Conservation (phyloP, 1,140 invertebrate genomes). For the Drosophila elegans region DNA sequence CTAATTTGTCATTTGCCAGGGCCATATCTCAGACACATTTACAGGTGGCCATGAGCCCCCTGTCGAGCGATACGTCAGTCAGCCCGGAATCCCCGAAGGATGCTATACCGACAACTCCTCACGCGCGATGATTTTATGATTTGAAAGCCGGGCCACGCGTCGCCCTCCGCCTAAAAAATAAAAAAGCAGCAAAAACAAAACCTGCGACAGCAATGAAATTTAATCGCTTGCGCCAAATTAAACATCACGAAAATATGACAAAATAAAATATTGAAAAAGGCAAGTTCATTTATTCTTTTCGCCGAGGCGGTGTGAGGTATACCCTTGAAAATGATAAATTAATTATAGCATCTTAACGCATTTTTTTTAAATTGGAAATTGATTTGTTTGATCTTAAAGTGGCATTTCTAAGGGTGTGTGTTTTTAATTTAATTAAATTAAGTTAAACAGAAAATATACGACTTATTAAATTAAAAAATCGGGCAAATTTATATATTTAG, state of each 20-base stretch:
- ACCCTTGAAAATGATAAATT: conserved; percentile 7
- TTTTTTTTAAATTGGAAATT: too few relatives aligned
- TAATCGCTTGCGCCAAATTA: conserved; percentile 73
- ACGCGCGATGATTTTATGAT: conserved; percentile 56
- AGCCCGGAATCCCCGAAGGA: conserved; percentile 4
- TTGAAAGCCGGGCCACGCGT: conserved; percentile 61
- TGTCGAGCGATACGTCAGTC: conserved; percentile 64
- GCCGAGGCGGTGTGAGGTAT: conserved; percentile 1
- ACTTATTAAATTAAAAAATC: background rate
- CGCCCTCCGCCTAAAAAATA: conserved; percentile 1
- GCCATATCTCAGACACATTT: conserved; percentile 72
- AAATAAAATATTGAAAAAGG: conserved; percentile 44
- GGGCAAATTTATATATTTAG: too few relatives aligned
- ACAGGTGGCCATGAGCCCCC: conserved; percentile 62
- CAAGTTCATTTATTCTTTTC: background rate
- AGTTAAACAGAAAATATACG: background rate
- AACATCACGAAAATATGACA: conserved; percentile 50
- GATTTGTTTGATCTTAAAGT: too few relatives aligned
- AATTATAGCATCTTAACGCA: background rate
- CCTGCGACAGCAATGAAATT: conserved; percentile 31
- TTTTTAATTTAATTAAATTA: too few relatives aligned
- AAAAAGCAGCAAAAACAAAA: conserved; percentile 23
- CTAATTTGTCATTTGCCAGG: conserved; percentile 79
- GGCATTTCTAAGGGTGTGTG: too few relatives aligned
- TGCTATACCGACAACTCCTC: conserved; percentile 29